Evolutionary conservation across 2,113 vertebrate species (phyloP), one percentile per base, ranked within the genome.

Genomic region (Oryzias javanicus): DNA sequence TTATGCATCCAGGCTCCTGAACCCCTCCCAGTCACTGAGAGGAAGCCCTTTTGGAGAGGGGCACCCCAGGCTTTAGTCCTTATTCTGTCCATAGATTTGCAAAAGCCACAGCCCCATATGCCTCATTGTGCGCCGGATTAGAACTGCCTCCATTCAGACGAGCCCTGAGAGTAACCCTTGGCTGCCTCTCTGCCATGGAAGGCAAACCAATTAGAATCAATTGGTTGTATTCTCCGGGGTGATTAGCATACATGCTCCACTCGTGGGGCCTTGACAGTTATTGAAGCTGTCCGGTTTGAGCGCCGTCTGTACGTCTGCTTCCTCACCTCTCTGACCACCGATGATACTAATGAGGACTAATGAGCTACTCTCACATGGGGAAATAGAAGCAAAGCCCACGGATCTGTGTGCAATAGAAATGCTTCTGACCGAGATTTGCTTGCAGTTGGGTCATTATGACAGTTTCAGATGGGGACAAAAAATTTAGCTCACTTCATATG

Each of bases 151-250:
- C 74, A 78, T 85, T 82, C 78, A 87, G 55, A 24, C 2, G 7
- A 62, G 58, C 71, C 82, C 65, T 69, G 73, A 81, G 80, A 81
- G 75, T 45, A 67, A 58, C 67, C 79, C 75, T 66, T 41, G 67
- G 74, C 70, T 52, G 67, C 70, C 70, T 69, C 73, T 54, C 81
- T 7, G 46, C 82, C 67, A 78, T 71, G 77, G 81, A 81, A 84
- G 72, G 78, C 58, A 74, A 75, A 84, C 81, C 83, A 85, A 85
- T 87, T 87, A 89, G 82, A 82, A 78, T 88, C 82, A 86, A 82
- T 85, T 72, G 80, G 81, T 53, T 18, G 75, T 71, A 79, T 79
- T 82, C 82, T 86, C 86, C 49, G 80, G 79, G 82, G 83, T 64
- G 79, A 86, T 89, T 87, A 89, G 76, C 85, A 86, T 84, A 83